phyloP scores from a whole-genome alignment of 2,113 vertebrate genomes.

The Nyctibius bracteatus region DNA sequence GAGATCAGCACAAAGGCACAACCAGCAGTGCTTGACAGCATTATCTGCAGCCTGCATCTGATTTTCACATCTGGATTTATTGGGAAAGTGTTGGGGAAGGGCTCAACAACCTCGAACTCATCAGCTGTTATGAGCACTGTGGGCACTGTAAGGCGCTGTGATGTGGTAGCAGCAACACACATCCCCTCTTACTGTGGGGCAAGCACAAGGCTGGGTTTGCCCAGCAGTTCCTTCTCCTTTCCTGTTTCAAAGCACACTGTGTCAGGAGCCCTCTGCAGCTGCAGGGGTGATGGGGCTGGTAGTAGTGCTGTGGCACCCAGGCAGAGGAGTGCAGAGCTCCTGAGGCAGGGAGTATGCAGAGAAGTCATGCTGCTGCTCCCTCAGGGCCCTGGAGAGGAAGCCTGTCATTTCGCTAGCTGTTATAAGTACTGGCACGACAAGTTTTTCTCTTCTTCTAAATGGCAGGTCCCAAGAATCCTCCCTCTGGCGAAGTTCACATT shows the following conservation, averaged over 20 bases:
- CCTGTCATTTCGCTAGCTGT: background rate
- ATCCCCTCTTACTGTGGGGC: background rate
- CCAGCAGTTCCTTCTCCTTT: background rate
- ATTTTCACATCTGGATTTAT: background rate
- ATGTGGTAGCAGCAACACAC: background rate
- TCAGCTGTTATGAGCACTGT: background rate
- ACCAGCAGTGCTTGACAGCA: background rate
- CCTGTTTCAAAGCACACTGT: background rate
- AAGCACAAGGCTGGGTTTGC: background rate
- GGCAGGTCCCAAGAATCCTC: conserved; percentile 62
- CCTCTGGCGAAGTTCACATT: conserved; percentile 71
- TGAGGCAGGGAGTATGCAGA: background rate
- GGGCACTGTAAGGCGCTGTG: background rate
- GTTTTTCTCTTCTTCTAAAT: background rate
- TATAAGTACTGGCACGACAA: background rate
- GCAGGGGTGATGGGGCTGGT: background rate
- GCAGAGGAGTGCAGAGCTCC: background rate
- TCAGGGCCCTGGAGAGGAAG: background rate
- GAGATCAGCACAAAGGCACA: background rate
- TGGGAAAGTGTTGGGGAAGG: background rate
- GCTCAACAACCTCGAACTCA: background rate
- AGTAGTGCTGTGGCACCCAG: background rate
- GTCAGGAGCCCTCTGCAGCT: background rate
- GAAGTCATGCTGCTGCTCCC: background rate
- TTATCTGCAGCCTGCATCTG: background rate